These are phyloP conservation scores for Octopus sinensis DNA, from an alignment of 1,140 invertebrate species.

Conservation along the genomic window DNA sequence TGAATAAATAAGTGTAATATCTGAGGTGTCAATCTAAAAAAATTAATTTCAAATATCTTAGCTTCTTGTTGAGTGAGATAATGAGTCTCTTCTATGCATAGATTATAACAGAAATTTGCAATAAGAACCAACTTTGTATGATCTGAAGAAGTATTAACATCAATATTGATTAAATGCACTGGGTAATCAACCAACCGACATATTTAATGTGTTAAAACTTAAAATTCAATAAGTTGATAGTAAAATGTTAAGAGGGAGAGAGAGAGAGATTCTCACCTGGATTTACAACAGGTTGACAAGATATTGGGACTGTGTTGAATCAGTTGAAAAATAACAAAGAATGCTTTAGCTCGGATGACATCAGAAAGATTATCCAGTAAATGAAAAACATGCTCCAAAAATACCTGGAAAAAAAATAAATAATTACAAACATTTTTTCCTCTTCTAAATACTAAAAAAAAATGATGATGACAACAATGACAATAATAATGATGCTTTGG, in stretches of 20 bases:
- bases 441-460: neutral
- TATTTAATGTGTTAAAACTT: neutral
- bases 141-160: neutral
- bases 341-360: conserved; percentile 51
- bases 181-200: neutral
- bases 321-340: conserved; percentile 46
- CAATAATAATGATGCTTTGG: no score
- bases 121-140: no score
- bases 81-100: no score
- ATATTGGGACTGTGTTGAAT: conserved; percentile 43
- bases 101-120: no score
- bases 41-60: no score
- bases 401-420: conserved; percentile 36
- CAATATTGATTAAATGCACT: neutral
- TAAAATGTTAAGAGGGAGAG: neutral
- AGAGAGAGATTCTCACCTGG: conserved; percentile 35
- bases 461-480: no score
- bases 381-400: conserved; percentile 42
- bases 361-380: conserved; percentile 49
- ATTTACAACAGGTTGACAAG: conserved; percentile 44
- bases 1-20: no score
- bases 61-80: no score
- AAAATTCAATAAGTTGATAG: neutral
- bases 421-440: neutral
- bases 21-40: no score